Evolutionary conservation across 2,113 vertebrate species (phyloP).

Genomic region (Passer montanus): DNA sequence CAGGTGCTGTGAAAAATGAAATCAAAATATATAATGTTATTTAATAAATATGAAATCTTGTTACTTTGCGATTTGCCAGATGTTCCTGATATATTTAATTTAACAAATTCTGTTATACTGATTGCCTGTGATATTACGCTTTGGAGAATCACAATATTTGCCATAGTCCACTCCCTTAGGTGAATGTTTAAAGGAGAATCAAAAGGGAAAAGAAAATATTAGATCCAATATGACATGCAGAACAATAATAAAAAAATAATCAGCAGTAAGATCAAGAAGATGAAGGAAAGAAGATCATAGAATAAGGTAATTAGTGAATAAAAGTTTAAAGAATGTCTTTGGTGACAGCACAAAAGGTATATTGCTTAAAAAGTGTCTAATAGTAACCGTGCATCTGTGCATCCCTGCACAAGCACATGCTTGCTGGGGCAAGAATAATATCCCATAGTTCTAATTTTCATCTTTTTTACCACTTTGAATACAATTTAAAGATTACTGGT

Average conservation of each 20-base stretch:
- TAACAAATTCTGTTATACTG: conserved; percentile 5
- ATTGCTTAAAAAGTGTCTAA: neutral
- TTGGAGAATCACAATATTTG: neutral
- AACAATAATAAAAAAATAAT: neutral
- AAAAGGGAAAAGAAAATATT: neutral
- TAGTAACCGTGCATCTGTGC: neutral
- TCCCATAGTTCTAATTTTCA: neutral
- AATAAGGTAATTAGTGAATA: neutral
- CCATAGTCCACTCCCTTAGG: neutral
- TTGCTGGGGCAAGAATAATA: neutral
- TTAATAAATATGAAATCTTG: neutral
- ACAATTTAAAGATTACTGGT: neutral
- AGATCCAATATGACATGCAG: neutral
- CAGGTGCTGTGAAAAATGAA: neutral
- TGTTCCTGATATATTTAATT: neutral
- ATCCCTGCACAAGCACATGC: neutral
- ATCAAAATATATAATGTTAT: neutral
- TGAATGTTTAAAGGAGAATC: neutral
- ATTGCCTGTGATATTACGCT: neutral
- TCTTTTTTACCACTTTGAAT: neutral
- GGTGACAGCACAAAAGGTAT: neutral
- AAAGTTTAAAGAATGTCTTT: neutral
- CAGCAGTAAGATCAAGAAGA: neutral
- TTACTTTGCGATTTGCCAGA: neutral
- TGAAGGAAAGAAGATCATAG: neutral